These are phyloP conservation scores for Drosophila sucinea DNA, from an alignment of 1,140 invertebrate species.

Conservation along the genomic window DNA sequence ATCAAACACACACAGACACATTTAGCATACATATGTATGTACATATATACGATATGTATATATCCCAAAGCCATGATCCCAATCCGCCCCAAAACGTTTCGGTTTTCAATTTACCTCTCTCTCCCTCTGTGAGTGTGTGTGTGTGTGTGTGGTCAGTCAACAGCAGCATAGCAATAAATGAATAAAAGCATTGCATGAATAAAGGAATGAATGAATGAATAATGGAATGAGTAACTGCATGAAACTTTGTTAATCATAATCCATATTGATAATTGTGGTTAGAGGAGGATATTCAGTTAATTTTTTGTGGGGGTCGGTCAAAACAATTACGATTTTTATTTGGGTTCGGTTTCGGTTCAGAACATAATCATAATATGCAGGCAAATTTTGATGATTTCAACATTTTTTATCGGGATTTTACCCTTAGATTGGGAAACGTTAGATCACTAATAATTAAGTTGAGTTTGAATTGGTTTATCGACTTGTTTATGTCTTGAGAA, in stretches of 20 bases:
- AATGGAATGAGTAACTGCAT: too few relatives aligned
- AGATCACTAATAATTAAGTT: too few relatives aligned
- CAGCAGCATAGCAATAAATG: neutral
- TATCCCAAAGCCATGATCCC: constrained; percentile 10
- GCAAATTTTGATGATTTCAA: too few relatives aligned
- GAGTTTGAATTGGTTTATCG: too few relatives aligned
- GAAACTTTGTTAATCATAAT: neutral
- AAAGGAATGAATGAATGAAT: too few relatives aligned
- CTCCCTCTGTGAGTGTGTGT: neutral
- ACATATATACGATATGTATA: neutral
- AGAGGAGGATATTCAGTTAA: neutral
- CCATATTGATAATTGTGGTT: neutral
- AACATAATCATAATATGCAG: too few relatives aligned
- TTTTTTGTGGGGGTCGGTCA: too few relatives aligned
- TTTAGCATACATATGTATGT: neutral
- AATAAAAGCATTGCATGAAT: neutral
- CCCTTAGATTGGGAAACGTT: too few relatives aligned
- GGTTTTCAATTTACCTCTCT: constrained; percentile 11
- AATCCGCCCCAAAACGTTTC: constrained; percentile 15
- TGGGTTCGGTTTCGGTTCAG: too few relatives aligned
- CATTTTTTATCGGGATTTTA: too few relatives aligned
- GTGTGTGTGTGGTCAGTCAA: neutral
- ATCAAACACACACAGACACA: constrained; percentile 3
- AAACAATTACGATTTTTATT: too few relatives aligned
- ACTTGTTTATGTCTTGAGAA: too few relatives aligned